Percentiles rank a stretch among this genome's conserved stretches.
Evolutionary conservation across 1,140 invertebrate species (phyloP).

Genomic region (Scaptomyza hsui): DNA sequence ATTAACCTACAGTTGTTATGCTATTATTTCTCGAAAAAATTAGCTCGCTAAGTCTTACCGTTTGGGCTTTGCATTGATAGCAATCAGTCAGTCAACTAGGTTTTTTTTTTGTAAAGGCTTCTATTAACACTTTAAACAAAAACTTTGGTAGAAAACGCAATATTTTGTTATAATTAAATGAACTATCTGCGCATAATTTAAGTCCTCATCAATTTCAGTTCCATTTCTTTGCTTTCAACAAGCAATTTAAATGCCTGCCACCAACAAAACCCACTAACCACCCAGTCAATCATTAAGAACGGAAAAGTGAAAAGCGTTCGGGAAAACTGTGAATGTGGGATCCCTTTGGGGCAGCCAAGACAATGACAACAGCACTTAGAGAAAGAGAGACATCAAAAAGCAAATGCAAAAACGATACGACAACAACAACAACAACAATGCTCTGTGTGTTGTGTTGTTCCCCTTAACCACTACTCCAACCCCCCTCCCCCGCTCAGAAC

Average conservation of each 20-base stretch:
- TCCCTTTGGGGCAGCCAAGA: constrained; percentile 43
- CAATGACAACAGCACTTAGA: constrained; percentile 54
- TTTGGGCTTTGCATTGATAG: no score
- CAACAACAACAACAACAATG: constrained; percentile 7
- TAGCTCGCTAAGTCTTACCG: no score
- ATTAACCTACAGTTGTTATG: no score
- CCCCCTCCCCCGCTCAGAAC: background rate
- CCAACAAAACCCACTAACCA: background rate
- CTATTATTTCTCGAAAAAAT: no score
- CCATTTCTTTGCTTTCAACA: background rate
- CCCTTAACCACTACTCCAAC: background rate
- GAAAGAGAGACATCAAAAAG: constrained; percentile 51
- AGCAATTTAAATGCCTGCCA: background rate
- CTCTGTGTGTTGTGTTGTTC: constrained; percentile 12
- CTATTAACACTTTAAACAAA: no score
- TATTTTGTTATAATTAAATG: constrained; percentile 13
- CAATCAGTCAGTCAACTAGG: no score
- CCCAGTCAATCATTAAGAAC: constrained; percentile 26
- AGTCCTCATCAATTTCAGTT: constrained; percentile 5
- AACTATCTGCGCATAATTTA: constrained; percentile 5
- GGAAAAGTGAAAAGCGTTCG: background rate
- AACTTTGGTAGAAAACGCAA: background rate
- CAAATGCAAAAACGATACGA: constrained; percentile 43
- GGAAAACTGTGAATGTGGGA: constrained; percentile 11
- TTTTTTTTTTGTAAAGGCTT: no score